Base-by-base conservation (phyloP, 2,113 vertebrate genomes). In the Protobothrops mucrosquamatus region DNA sequence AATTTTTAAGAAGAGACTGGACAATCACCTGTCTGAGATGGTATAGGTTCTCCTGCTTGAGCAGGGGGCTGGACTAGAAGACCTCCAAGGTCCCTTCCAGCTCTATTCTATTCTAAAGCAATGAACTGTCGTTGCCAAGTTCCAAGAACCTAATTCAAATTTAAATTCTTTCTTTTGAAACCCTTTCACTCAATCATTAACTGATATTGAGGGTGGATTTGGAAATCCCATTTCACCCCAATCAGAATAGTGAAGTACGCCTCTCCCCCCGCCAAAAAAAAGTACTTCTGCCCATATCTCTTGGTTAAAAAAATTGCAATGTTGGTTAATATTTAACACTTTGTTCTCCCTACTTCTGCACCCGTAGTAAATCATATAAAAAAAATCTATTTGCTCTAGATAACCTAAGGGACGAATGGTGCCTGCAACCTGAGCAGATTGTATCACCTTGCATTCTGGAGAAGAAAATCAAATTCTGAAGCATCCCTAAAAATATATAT, bases 201-300 rank as follows among this genome's bases (percentile, higher is more conserved):
- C 34, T 81, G 69, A 43, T 81, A 2, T 7, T 23, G 56, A 20
- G 69, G 18, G 34, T 81, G 34, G 69, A 81, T 81, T 81, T 81
- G n/a, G 69, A 43, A 81, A 81, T 81, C 34, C 69, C 39, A 20
- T 81, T 81, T 81, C n/a, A 81, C 3, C n/a, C n/a, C n/a, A 34
- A 74, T 18, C 69, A 20, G n/a, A 74, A 74, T 34, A 74, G 61
- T 1, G 3, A 64, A 9, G n/a, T 74, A 18, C 8, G 8, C 48
- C n/a, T 8, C 5, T 14, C 6, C 6, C 15, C 3, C 6, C n/a
- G 2, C 12, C 4, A 2, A 6, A 18, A 6, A 14, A 18, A 39
- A 39, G 34, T 81, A 81, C 6, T 39, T 39, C 6, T 39, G n/a
- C 2, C 69, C 2, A 39, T 39, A 81, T 81, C 69, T 20, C 34